These are phyloP conservation scores for Pelmatolapia mariae DNA, from an alignment of 2,113 vertebrate species.

Conservation along the genomic window DNA sequence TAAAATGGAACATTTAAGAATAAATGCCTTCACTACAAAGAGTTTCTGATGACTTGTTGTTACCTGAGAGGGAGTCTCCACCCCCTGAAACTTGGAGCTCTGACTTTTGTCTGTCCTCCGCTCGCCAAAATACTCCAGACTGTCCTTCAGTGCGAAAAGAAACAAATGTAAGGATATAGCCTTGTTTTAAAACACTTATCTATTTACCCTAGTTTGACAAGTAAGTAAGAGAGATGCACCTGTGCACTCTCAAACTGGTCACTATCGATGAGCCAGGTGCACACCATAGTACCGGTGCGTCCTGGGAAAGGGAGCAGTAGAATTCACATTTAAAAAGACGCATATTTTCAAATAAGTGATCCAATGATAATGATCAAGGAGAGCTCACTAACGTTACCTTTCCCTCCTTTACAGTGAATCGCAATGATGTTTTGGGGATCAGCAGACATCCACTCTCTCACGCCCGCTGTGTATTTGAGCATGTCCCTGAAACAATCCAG, in stretches of 20 bases:
- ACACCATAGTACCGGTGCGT: constrained; percentile 90
- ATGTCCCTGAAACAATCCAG: constrained; percentile 76
- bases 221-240: constrained; percentile 61
- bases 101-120: constrained; percentile 85
- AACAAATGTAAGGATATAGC: neutral
- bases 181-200: neutral
- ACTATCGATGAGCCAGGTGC: constrained; percentile 85
- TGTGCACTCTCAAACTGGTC: constrained; percentile 85
- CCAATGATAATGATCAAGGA: neutral
- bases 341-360: neutral
- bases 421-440: constrained; percentile 81
- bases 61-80: constrained; percentile 97
- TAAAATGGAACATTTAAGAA: neutral
- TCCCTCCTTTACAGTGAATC: constrained; percentile 96
- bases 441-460: constrained; percentile 83
- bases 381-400: constrained; percentile 72
- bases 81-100: constrained; percentile 89
- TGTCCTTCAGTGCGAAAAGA: constrained; percentile 66
- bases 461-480: constrained; percentile 81
- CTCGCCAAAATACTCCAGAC: constrained; percentile 89
- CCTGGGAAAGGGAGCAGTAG: constrained; percentile 65
- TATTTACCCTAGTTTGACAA: neutral
- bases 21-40: neutral
- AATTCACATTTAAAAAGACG: neutral
- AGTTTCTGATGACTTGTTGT: neutral